phyloP scores from a whole-genome alignment of 2,888 invertebrate genomes.

The Luperina testacea region DNA sequence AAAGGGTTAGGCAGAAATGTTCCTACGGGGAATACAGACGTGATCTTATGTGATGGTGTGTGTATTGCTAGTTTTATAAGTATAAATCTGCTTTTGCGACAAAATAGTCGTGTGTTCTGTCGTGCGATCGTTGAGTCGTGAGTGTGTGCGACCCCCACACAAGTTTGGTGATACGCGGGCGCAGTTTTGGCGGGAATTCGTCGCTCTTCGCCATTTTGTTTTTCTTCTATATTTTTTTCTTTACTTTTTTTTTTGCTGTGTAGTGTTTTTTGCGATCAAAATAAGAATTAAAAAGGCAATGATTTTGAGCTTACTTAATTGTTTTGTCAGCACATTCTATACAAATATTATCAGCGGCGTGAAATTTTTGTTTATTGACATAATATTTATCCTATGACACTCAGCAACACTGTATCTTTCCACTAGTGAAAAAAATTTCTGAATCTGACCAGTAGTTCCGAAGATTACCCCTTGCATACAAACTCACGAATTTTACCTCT shows the following conservation, averaged over 20 bases:
- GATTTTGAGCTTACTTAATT: background rate
- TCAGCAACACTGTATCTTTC: background rate
- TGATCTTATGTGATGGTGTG: background rate
- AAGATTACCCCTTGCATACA: too few species aligned
- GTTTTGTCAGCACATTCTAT: background rate
- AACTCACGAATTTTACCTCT: too few species aligned
- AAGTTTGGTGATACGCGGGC: conserved; percentile 90
- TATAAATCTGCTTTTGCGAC: conserved; percentile 17
- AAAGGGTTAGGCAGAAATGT: background rate
- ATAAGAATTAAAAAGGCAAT: conserved; percentile 9
- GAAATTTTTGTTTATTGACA: background rate
- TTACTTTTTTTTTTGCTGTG: conserved; percentile 52
- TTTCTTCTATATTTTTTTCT: conserved; percentile 57
- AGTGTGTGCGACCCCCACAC: conserved; percentile 80
- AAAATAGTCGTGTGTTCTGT: conserved; percentile 49
- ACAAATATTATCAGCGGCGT: background rate
- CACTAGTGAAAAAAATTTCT: too few species aligned
- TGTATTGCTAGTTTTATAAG: background rate
- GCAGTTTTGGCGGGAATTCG: conserved; percentile 88
- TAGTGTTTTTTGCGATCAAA: conserved; percentile 18
- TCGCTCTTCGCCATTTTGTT: conserved; percentile 75
- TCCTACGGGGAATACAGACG: too few species aligned
- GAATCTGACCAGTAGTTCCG: too few species aligned
- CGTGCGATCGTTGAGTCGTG: conserved; percentile 72
- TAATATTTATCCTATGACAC: background rate